phyloP scores from a whole-genome alignment of 2,113 vertebrate species.

The Donacobius atricapilla region DNA sequence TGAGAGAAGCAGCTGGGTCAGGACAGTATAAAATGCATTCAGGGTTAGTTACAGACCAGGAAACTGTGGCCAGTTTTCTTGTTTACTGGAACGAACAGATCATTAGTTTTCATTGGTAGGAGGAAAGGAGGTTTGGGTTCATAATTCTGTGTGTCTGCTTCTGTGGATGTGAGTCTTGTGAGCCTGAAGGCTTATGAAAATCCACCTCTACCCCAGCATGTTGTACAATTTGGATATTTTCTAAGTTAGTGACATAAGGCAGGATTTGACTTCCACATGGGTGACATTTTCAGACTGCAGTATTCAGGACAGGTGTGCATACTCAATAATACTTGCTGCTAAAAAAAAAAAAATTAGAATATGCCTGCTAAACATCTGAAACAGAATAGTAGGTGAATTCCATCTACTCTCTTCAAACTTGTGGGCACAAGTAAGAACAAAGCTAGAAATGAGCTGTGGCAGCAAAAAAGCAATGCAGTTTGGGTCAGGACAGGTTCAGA shows the following conservation, averaged over 20 bases:
- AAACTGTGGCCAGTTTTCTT: neutral
- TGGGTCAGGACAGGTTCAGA: neutral
- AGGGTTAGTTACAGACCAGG: neutral
- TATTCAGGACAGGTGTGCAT: neutral
- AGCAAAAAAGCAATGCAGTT: neutral
- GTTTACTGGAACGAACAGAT: neutral
- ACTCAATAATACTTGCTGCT: neutral
- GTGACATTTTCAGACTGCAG: neutral
- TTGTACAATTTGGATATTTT: neutral
- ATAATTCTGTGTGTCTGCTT: neutral
- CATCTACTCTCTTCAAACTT: neutral
- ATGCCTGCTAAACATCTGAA: neutral
- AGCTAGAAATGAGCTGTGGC: neutral
- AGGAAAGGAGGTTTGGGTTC: neutral
- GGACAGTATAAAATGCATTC: neutral
- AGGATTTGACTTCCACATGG: neutral
- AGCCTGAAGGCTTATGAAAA: neutral
- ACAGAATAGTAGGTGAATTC: neutral
- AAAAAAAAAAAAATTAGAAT: neutral
- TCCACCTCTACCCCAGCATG: neutral
- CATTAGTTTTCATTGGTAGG: neutral
- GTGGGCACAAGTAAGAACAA: neutral
- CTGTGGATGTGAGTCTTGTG: neutral
- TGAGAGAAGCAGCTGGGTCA: neutral
- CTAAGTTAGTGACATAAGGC: neutral